phyloP scores from a whole-genome alignment of 2,113 vertebrate species.

The Aegotheles bennettii region DNA sequence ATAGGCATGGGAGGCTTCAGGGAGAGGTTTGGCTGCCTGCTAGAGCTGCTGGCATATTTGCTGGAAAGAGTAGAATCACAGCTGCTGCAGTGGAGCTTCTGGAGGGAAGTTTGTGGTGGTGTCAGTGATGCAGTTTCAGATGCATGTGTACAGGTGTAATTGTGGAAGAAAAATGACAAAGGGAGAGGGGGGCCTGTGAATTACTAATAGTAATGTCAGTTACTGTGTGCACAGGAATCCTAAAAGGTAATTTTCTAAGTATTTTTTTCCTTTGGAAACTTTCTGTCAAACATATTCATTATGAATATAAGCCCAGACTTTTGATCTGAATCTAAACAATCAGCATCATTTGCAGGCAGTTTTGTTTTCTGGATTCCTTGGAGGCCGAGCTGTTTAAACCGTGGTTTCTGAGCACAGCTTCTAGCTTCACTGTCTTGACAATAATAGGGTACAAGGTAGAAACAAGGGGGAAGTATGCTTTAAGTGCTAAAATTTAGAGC shows the following conservation, averaged over 20 bases:
- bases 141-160: background rate
- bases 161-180: conserved; percentile 22
- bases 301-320: background rate
- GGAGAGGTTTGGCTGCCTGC: background rate
- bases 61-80: background rate
- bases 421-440: background rate
- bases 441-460: background rate
- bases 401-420: background rate
- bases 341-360: background rate
- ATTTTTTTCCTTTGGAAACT: background rate
- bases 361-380: background rate
- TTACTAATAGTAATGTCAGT: conserved; percentile 40
- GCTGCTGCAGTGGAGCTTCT: background rate
- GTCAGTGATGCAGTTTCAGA: background rate
- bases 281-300: background rate
- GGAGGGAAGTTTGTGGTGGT: conserved; percentile 4
- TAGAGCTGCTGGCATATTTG: background rate
- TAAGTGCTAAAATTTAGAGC: background rate
- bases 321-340: background rate
- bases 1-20: background rate
- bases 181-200: conserved; percentile 22
- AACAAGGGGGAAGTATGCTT: background rate
- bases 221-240: background rate
- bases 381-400: background rate
- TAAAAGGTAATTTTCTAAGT: background rate